Evolutionary conservation across 1,140 invertebrate species (phyloP), one percentile per base, ranked within the genome.

Genomic region (Drosophila chauvacae): DNA sequence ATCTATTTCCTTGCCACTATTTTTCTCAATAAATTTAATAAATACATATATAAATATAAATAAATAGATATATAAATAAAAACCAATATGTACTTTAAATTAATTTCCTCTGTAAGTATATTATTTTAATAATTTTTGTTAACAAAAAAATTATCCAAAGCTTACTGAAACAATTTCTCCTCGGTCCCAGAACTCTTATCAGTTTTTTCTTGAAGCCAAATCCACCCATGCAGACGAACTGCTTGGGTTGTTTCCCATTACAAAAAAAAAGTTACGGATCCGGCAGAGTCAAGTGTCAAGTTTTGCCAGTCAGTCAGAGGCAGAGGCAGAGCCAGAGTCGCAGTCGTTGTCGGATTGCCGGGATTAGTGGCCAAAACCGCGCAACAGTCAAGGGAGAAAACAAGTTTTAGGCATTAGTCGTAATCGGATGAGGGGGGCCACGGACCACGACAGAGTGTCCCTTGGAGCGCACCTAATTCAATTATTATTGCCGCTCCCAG

Each of bases 401-500:
- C 74, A 77, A 77, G 73, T 77, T 77, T 77, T 50, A 41, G 37
- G 74, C 74, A 77, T 77, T 77, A 77, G 74, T 56, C 62, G 45
- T 66, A 57, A 56, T 80, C 78, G 72, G 73, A 74, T 62, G 66
- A 64, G 28, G 41, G 42, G 33, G 7, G 28, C 28, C 28, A 28
- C 28, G 7, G 16, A 9, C 48, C 44, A 18, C 16, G 7, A 63
- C 74, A 73, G 51, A 35, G 53, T 39, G 53, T 72, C 50, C 41
- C 33, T 53, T 72, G 47, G 45, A 65, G 56, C 55, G 56, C 56
- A 60, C 59, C 53, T 88, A 88, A 88, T 88, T 88, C 84, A 88
- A 84, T 88, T 88, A 88, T 78, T 90, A 84, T 87, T 80, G 77
- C 64, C 71, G 73, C 55, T 42, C 35, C 10, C n/a, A 20, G 11